Base-by-base conservation (phyloP, 2,797 vertebrate genomes). In the Acanthopagrus latus region DNA sequence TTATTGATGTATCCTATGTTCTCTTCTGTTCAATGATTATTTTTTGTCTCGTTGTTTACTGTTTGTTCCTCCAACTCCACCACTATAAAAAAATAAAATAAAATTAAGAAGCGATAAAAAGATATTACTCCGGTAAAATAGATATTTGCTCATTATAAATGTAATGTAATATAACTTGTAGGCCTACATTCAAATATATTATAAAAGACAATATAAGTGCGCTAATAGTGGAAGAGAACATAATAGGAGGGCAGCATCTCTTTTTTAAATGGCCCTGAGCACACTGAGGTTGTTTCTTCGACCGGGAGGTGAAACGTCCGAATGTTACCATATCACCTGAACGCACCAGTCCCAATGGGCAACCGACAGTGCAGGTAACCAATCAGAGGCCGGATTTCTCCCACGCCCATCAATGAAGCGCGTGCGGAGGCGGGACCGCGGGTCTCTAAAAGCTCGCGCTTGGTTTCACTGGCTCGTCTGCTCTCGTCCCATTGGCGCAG, bases 391-490 rank as follows among this genome's bases (percentile, higher is more conserved):
- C 11, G 55, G 1, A 3, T 1, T 5, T 21, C 86, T 63, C 87
- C 80, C 56, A 46, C 78, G 10, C 47, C 44, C 41, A 17, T 89
- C 93, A 94, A 94, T 94, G 68, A 64, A 60, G 55, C 51, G 50
- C 46, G 50, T 68, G 91, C 83, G 91, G 87, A 82, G 92, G 95
- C 85, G 92, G 95, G 80, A 12, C 86, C 66, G 48, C 67, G 51
- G 74, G 21, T 50, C 78, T 90, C 93, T 93, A 86, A 86, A 85
- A 86, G 86, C 75, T 89, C 91, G 87, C 0, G 91, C 93, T 96
- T 94, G 96, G 96, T 94, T 96, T 95, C 95, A 93, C 95, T 80
- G 93, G 90, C 78, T 82, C 89, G 93, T 91, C 91, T 92, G 93
- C 91, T 89, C 84, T 91, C 88, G 91, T 94, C 89, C 77, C 88